Evolutionary conservation across 2,888 invertebrate genomes (phyloP).

Genomic region (Neoascia interrupta): DNA sequence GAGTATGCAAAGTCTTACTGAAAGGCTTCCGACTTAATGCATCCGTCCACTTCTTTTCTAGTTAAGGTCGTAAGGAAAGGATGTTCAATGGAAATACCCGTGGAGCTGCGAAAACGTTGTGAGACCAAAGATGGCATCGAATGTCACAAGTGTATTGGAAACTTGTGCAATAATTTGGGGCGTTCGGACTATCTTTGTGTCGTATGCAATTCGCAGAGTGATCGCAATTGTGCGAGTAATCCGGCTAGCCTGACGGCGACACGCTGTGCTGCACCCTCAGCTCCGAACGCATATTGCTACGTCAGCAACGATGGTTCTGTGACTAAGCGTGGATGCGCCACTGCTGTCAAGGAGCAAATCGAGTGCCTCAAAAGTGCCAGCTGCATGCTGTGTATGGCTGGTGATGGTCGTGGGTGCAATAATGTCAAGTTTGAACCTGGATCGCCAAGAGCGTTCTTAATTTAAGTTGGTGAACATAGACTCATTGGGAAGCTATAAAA

Average conservation of each 20-base stretch:
- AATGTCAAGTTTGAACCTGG: slow-evolving; percentile 72
- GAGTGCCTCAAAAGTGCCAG: slow-evolving; percentile 35
- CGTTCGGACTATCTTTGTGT: slow-evolving; percentile 74
- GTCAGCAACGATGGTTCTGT: slow-evolving; percentile 70
- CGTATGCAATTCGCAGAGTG: slow-evolving; percentile 74
- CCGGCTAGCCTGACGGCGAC: slow-evolving; percentile 69
- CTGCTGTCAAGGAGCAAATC: slow-evolving; percentile 42
- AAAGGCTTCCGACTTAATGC: neutral
- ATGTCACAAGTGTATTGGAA: slow-evolving; percentile 76
- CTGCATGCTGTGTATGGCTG: slow-evolving; percentile 75
- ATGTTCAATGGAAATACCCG: slow-evolving; percentile 75
- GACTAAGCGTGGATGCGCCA: slow-evolving; percentile 73
- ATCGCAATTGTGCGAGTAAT: slow-evolving; percentile 72
- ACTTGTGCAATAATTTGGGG: slow-evolving; percentile 76
- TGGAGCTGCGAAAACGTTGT: slow-evolving; percentile 73
- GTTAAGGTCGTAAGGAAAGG: slow-evolving; percentile 75
- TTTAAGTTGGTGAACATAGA: slow-evolving; percentile 4
- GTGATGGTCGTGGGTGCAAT: slow-evolving; percentile 74
- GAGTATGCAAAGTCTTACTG: slow-evolving; percentile 40
- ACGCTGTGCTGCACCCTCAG: slow-evolving; percentile 74
- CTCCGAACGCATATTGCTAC: slow-evolving; percentile 76
- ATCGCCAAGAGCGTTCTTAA: slow-evolving; percentile 30
- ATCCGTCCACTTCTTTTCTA: slow-evolving; percentile 32
- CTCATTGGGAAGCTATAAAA: neutral
- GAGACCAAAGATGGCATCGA: slow-evolving; percentile 62